Conservation (phyloP, 2,113 vertebrate species). For the Crotalus tigris region DNA sequence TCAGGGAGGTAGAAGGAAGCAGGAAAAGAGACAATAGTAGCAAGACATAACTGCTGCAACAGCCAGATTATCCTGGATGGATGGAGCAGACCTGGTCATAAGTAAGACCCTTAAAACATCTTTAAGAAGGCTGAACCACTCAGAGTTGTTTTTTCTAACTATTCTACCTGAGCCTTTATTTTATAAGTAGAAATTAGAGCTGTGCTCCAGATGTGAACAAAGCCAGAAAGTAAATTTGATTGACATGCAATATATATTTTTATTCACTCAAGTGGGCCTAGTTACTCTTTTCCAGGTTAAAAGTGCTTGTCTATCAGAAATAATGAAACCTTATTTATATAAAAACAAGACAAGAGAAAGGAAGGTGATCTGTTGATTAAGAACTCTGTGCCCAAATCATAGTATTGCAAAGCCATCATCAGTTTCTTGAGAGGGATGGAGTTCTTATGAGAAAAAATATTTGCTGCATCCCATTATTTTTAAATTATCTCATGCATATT, state of each 20-base stretch:
- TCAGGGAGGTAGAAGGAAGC: background rate
- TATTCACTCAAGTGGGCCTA: background rate
- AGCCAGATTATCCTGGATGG: background rate
- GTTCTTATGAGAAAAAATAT: background rate
- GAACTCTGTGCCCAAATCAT: background rate
- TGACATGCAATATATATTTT: background rate
- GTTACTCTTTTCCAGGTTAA: background rate
- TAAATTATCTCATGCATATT: background rate
- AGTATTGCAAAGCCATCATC: background rate
- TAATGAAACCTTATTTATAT: background rate
- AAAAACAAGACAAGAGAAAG: background rate
- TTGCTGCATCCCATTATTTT: background rate
- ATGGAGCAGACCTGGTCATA: background rate
- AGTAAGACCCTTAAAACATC: background rate
- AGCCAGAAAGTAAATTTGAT: background rate
- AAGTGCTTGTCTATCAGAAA: background rate
- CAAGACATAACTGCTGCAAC: background rate
- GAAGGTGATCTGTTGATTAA: background rate
- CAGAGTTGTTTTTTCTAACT: background rate
- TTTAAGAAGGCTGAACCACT: background rate
- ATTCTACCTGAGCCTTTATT: background rate
- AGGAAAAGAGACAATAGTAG: background rate
- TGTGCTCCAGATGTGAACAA: background rate
- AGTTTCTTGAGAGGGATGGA: background rate
- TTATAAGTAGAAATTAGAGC: background rate